Conservation (phyloP, 2,113 vertebrate species). For the Podilymbus podiceps region DNA sequence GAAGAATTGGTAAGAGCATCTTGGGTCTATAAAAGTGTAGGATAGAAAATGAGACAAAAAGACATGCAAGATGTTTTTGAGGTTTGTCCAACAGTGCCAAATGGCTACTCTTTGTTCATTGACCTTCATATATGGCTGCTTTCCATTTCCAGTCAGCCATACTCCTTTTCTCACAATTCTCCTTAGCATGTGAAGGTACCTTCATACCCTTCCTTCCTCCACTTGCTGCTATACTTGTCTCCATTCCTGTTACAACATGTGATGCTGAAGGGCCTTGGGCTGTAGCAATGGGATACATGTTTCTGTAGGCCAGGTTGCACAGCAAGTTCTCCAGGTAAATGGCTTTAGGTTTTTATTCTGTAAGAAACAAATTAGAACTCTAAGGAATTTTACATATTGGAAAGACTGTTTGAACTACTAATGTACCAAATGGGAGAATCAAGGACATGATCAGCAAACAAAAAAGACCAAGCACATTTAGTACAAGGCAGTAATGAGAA, state of each 20-base stretch:
- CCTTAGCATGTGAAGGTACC: not conserved
- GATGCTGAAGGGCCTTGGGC: not conserved
- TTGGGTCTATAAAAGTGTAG: not conserved
- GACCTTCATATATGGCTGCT: not conserved
- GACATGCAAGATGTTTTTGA: not conserved
- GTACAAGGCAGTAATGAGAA: not conserved
- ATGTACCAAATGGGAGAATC: not conserved
- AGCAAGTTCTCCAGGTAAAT: not conserved
- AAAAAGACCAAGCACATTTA: not conserved
- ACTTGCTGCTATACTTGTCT: not conserved
- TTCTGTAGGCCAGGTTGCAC: not conserved
- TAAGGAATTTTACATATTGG: not conserved
- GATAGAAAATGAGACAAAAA: not conserved
- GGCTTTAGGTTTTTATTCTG: not conserved
- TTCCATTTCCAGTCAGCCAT: not conserved
- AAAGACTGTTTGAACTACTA: not conserved
- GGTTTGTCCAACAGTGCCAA: not conserved
- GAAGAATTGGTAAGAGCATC: not conserved
- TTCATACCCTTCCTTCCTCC: not conserved
- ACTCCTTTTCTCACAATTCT: not conserved
- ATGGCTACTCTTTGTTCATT: not conserved
- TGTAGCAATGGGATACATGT: not conserved
- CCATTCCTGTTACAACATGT: fast-evolving
- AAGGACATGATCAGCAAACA: not conserved
- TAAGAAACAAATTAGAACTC: not conserved